phyloP scores from a whole-genome alignment of 2,888 invertebrate genomes.

The Mythimna loreyi region DNA sequence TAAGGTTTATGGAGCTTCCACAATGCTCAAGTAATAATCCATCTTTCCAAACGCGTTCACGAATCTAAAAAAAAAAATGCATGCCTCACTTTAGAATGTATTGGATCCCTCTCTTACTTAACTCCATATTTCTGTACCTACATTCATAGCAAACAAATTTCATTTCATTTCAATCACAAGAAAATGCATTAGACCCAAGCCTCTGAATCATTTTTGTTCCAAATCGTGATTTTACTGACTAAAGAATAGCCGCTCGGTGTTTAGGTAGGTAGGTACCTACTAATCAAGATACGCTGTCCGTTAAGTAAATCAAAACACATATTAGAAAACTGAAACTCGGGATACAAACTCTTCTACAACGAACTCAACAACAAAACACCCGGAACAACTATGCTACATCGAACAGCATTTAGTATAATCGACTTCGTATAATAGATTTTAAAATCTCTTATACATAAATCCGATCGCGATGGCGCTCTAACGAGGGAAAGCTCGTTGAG shows the following conservation, averaged over 20 bases:
- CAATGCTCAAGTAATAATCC: not conserved
- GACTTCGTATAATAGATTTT: slow-evolving; percentile 22
- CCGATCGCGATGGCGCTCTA: slow-evolving; percentile 55
- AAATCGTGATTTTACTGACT: not conserved
- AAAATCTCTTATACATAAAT: slow-evolving; percentile 54
- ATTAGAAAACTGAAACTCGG: not conserved
- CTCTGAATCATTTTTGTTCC: not conserved
- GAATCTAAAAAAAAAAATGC: too few relatives aligned
- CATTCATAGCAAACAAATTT: too few relatives aligned
- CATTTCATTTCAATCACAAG: too few relatives aligned
- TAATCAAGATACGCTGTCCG: not conserved
- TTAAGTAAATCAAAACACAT: slow-evolving; percentile 1
- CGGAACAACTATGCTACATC: slow-evolving; percentile 7
- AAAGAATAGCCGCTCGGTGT: not conserved
- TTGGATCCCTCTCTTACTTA: too few relatives aligned
- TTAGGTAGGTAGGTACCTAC: not conserved
- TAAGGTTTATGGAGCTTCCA: not conserved
- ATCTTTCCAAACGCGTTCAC: not conserved
- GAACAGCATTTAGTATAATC: slow-evolving; percentile 36
- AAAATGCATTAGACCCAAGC: not conserved
- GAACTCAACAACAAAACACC: not conserved
- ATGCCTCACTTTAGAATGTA: too few relatives aligned
- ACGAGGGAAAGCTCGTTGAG: slow-evolving; percentile 58
- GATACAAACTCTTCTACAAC: slow-evolving; percentile 14
- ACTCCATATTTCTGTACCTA: too few relatives aligned